A percentile compares a stretch with the other conserved stretches of the same genome.
Evolutionary conservation across 2,797 vertebrate species (phyloP).

Genomic region (Brachymystax lenok): DNA sequence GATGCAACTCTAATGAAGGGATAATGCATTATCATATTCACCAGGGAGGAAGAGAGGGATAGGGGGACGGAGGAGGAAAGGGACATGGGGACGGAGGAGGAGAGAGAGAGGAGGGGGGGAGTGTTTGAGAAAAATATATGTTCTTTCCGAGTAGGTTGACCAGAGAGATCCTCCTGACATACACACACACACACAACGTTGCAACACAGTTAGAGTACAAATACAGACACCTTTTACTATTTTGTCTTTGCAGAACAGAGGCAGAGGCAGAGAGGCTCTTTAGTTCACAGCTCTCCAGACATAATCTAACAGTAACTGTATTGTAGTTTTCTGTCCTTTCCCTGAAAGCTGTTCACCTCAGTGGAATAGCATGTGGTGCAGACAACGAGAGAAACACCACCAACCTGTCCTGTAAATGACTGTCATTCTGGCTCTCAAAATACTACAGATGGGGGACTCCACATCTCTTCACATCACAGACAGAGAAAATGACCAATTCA

Average conservation of each 20-base stretch:
- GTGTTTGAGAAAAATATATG: not conserved
- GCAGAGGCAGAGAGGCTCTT: not conserved
- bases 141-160: too few relatives aligned
- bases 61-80: not conserved
- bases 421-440: conserved; percentile 10
- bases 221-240: too few relatives aligned
- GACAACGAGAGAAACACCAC: conserved; percentile 23
- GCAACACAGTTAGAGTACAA: too few relatives aligned
- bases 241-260: not conserved
- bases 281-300: too few relatives aligned
- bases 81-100: too few relatives aligned
- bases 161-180: too few relatives aligned
- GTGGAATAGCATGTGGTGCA: conserved; percentile 22
- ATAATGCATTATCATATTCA: too few relatives aligned
- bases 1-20: too few relatives aligned
- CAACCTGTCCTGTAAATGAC: conserved; percentile 24
- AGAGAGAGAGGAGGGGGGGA: not conserved
- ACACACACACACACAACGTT: too few relatives aligned
- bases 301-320: too few relatives aligned
- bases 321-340: too few relatives aligned
- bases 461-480: not conserved
- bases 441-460: not conserved
- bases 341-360: conserved; percentile 7
- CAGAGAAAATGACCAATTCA: not conserved
- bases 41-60: not conserved